A percentile compares a stretch with the other conserved stretches of the same genome.
Evolutionary conservation across 2,113 vertebrate genomes (phyloP).

Genomic region (Catharus fuscescens): DNA sequence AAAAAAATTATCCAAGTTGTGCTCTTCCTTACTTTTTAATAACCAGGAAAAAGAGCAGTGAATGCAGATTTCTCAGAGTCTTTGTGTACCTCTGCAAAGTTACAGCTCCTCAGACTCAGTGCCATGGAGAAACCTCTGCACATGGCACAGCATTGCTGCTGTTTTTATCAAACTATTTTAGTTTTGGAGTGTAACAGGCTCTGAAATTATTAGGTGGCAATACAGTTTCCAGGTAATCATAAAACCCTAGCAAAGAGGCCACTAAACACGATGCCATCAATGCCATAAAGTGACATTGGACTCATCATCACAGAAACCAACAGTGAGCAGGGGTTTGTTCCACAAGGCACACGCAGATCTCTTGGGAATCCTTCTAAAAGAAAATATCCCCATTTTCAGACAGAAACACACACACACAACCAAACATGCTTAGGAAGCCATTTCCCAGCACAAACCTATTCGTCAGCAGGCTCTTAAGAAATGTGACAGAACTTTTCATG

Average conservation of each 20-base stretch:
- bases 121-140: slow-evolving; percentile 40
- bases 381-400: slow-evolving; percentile 46
- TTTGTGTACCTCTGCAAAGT: slow-evolving; percentile 38
- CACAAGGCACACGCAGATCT: not conserved
- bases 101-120: not conserved
- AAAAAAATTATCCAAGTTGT: not conserved
- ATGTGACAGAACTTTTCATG: slow-evolving; percentile 57
- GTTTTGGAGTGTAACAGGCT: slow-evolving; percentile 35
- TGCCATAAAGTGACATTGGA: slow-evolving; percentile 38
- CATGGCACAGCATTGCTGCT: not conserved
- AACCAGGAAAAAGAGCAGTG: slow-evolving; percentile 23
- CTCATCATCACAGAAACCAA: slow-evolving; percentile 45
- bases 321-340: not conserved
- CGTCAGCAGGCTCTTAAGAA: slow-evolving; percentile 71
- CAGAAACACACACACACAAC: slow-evolving; percentile 49
- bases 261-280: slow-evolving; percentile 53
- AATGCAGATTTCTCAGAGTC: slow-evolving; percentile 52
- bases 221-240: slow-evolving; percentile 44
- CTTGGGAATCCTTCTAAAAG: slow-evolving; percentile 16
- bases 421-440: slow-evolving; percentile 68
- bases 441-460: slow-evolving; percentile 66
- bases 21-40: slow-evolving; percentile 39
- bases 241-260: slow-evolving; percentile 39
- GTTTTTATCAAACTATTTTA: slow-evolving; percentile 39
- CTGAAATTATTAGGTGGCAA: slow-evolving; percentile 54